These are phyloP conservation scores for Columba janthina DNA, from an alignment of 2,113 vertebrate genomes.

Conservation along the genomic window DNA sequence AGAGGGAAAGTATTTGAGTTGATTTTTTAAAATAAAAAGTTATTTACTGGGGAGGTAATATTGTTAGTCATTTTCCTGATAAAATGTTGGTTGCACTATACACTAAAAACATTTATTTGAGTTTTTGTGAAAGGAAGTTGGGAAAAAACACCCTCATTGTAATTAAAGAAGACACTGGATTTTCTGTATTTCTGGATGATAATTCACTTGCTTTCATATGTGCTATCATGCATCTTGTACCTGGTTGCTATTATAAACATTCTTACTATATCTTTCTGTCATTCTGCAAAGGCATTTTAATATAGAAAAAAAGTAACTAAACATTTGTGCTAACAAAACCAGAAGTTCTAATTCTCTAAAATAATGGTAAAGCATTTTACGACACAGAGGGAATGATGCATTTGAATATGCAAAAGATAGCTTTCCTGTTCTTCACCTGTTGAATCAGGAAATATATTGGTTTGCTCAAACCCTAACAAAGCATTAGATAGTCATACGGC, in stretches of 20 bases:
- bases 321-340: background rate
- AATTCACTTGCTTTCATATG: background rate
- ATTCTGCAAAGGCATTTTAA: background rate
- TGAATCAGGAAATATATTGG: background rate
- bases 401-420: background rate
- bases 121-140: background rate
- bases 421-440: background rate
- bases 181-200: background rate
- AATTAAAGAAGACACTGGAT: background rate
- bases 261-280: background rate
- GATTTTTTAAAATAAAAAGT: background rate
- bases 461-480: background rate
- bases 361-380: background rate
- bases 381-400: accelerated
- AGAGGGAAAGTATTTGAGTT: background rate
- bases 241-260: background rate
- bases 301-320: background rate
- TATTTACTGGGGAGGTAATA: background rate
- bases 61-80: background rate
- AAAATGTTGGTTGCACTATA: background rate
- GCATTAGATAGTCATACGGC: background rate
- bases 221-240: background rate
- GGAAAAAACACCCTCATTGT: accelerated
- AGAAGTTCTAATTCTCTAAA: background rate
- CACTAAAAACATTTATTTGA: background rate